Evolutionary conservation across 2,888 invertebrate species (phyloP), one percentile per base, ranked within the genome.

Genomic region (Hydriomena furcata): DNA sequence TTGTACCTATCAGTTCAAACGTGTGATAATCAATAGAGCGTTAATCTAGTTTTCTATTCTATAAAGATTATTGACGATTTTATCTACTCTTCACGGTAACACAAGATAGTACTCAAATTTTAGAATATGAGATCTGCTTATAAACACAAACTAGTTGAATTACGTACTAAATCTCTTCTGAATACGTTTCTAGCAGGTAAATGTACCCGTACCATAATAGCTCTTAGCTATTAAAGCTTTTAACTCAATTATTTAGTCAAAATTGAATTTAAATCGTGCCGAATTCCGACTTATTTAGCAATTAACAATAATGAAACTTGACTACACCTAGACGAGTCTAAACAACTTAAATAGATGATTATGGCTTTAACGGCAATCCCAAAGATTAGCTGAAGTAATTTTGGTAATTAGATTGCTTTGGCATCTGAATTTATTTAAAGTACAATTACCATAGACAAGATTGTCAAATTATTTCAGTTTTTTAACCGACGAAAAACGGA

Each of bases 161-260:
- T 27, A 38, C 38, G 43, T 37, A 34, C 37, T 4, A 43, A 38
- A 32, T 32, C 49, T 27, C 31, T 10, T 28, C 38, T 20, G 49
- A 43, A 38, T 38, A 38, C 27, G 17, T 32, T 21, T 38, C 31
- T 24, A 20, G 31, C n/a, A n/a, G n/a, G n/a, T 27, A 7, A 20
- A 27, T 24, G 32, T 37, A 20, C 13, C 30, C 21, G 10, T 35
- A 23, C 23, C 30, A n/a, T 10, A 36, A 23, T 13, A 35, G 45
- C 24, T 37, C 37, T 45, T 24, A 27, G 44, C 27, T 17, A 4
- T 21, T 28, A 25, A 13, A 32, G 23, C 28, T 23, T 28, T 8
- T 10, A 27, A 45, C 34, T 34, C 34, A 47, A 47, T 40, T 47
- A 47, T 36, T 30, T 8, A 28, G 30, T 13, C 27, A 10, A 43